Evolutionary conservation across 92 coral and sea anemone species (phyloP).

Genomic region (Palythoa caribaeorum): DNA sequence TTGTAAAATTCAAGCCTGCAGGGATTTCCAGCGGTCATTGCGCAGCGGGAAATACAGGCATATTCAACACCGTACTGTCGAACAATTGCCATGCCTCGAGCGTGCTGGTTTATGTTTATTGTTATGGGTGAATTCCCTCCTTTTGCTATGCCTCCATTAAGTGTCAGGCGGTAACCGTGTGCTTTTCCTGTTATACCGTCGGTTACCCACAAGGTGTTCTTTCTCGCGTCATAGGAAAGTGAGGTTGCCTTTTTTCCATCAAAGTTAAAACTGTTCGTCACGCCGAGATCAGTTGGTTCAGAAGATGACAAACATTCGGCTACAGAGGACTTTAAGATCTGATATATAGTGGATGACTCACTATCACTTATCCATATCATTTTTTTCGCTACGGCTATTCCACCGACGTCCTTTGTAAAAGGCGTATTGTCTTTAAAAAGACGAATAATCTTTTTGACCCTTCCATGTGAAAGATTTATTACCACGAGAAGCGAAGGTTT

Average conservation of each 20-base stretch:
- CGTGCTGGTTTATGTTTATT: slow-evolving; percentile 66
- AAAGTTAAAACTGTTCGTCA: slow-evolving; percentile 24
- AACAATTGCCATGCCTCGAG: slow-evolving; percentile 81
- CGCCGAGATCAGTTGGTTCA: slow-evolving; percentile 55
- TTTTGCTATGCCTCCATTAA: slow-evolving; percentile 59
- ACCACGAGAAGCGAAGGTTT: slow-evolving; percentile 79
- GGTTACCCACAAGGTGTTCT: slow-evolving; percentile 73
- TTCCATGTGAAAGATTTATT: slow-evolving; percentile 37
- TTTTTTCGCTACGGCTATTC: slow-evolving; percentile 64
- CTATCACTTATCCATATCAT: slow-evolving; percentile 76
- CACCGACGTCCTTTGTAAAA: slow-evolving; percentile 68
- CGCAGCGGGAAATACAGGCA: slow-evolving; percentile 81
- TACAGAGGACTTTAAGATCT: slow-evolving; percentile 53
- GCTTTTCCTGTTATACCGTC: slow-evolving; percentile 63
- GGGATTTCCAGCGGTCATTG: slow-evolving; percentile 71
- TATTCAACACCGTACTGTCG: slow-evolving; percentile 72
- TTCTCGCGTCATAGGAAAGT: slow-evolving; percentile 69
- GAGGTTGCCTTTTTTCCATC: slow-evolving; percentile 74
- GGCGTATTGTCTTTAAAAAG: slow-evolving; percentile 57
- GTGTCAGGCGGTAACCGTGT: slow-evolving; percentile 70
- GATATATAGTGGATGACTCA: slow-evolving; percentile 38
- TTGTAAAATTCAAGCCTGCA: slow-evolving; percentile 86
- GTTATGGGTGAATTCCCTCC: slow-evolving; percentile 36
- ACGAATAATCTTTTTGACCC: slow-evolving; percentile 71
- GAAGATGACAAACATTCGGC: slow-evolving; percentile 50